Percentiles rank a stretch among this genome's conserved stretches.
Conservation (phyloP, 1,140 invertebrate genomes). For the Eriosoma lanigerum region DNA sequence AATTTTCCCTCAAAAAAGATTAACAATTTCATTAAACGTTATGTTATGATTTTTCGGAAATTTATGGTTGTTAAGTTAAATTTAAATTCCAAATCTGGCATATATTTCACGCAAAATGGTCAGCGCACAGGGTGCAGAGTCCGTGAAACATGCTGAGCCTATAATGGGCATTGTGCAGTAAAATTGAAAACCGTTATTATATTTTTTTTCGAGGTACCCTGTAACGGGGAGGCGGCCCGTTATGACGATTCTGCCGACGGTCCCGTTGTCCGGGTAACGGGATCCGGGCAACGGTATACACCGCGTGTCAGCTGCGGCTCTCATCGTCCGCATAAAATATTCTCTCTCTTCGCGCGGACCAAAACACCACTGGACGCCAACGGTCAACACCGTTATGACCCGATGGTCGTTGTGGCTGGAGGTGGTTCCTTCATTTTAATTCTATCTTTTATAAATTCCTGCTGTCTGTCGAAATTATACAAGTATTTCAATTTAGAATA, state of each 20-base stretch:
- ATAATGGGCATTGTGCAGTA: neutral
- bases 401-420: neutral
- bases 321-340: neutral
- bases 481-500: neutral
- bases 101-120: neutral
- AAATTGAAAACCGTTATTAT: conserved; percentile 7
- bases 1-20: neutral
- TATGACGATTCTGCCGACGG: conserved; percentile 5
- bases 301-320: neutral
- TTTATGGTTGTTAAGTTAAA: too few relatives aligned
- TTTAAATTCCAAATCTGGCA: too few relatives aligned
- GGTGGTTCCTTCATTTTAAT: conserved; percentile 1
- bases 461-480: neutral
- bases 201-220: conserved; percentile 24
- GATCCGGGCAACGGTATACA: conserved; percentile 51
- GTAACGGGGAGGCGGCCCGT: conserved; percentile 37
- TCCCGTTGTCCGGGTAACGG: conserved; percentile 50
- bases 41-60: neutral
- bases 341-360: neutral
- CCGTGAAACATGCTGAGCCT: neutral
- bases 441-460: conserved; percentile 15
- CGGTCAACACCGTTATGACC: conserved; percentile 52
- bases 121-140: neutral
- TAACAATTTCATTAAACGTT: neutral
- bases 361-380: conserved; percentile 41